phyloP scores from a whole-genome alignment of 2,797 vertebrate species.

The Cichlasoma orientale region DNA sequence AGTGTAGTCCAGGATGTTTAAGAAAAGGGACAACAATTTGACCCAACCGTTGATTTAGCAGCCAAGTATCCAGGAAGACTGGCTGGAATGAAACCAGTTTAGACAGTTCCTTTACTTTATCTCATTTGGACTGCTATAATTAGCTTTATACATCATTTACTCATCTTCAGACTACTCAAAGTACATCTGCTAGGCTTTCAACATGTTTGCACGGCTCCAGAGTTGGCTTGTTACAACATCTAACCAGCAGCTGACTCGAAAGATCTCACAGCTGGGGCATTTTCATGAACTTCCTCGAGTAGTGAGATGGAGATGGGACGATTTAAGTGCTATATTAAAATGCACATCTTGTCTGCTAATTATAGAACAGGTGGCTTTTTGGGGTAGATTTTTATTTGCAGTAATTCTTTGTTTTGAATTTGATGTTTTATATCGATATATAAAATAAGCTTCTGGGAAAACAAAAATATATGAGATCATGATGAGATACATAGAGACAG shows the following conservation, averaged over 20 bases:
- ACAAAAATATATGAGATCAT: neutral
- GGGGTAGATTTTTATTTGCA: neutral
- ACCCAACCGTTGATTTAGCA: constrained; percentile 3
- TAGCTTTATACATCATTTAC: constrained; percentile 14
- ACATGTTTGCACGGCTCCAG: neutral
- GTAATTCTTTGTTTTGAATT: neutral
- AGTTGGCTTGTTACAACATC: neutral
- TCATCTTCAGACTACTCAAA: neutral
- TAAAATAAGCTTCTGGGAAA: neutral
- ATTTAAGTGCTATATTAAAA: neutral
- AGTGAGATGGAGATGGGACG: neutral
- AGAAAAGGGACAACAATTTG: neutral
- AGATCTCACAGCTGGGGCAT: neutral
- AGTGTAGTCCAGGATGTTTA: neutral
- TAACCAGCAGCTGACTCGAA: neutral
- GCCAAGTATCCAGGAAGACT: constrained; percentile 12
- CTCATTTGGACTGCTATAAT: constrained; percentile 9
- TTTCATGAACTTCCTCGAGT: neutral
- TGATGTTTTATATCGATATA: neutral
- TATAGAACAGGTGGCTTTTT: neutral
- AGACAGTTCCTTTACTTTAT: constrained; percentile 12
- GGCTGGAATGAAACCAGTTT: constrained; percentile 20
- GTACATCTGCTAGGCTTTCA: constrained; percentile 1
- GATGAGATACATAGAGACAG: neutral
- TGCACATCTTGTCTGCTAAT: neutral